Evolutionary conservation across 2,797 vertebrate genomes (phyloP).

Genomic region (Coregonus ussuriensis): DNA sequence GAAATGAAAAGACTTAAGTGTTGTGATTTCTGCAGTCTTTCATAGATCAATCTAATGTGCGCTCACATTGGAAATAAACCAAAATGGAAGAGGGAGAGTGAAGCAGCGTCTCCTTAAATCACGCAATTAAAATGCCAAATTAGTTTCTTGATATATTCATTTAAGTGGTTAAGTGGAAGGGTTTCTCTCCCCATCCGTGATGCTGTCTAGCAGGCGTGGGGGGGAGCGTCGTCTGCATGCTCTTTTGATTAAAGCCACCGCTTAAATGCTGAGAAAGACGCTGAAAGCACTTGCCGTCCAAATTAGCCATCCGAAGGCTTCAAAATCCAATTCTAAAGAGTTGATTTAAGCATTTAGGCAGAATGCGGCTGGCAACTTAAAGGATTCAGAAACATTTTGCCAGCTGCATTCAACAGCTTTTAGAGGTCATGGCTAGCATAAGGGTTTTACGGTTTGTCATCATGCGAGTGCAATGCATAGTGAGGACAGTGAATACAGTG

Average conservation of each 20-base stretch:
- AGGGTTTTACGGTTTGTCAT: constrained; percentile 61
- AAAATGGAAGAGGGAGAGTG: constrained; percentile 97
- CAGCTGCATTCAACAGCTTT: constrained; percentile 73
- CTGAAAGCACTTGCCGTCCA: constrained; percentile 83
- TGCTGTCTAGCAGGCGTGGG: constrained; percentile 84
- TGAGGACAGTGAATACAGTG: constrained; percentile 36
- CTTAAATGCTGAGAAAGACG: constrained; percentile 76
- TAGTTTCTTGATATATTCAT: constrained; percentile 99
- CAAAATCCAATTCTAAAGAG: constrained; percentile 80
- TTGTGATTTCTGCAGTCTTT: constrained; percentile 96
- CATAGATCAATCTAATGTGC: constrained; percentile 97
- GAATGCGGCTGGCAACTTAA: constrained; percentile 73
- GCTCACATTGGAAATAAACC: constrained; percentile 96
- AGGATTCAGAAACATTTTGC: constrained; percentile 75
- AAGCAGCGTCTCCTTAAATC: constrained; percentile 97
- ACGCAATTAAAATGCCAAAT: constrained; percentile 99
- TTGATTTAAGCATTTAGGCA: constrained; percentile 82
- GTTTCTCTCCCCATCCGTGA: constrained; percentile 89
- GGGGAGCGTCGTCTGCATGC: constrained; percentile 77
- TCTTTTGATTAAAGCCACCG: constrained; percentile 82
- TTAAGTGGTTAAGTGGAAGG: constrained; percentile 99
- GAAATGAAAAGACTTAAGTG: constrained; percentile 99
- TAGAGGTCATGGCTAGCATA: constrained; percentile 65
- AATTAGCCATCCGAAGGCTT: constrained; percentile 83
- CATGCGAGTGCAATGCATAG: constrained; percentile 50